These are phyloP conservation scores for Argyresthia albistria DNA, from an alignment of 2,888 invertebrate species.

Conservation along the genomic window DNA sequence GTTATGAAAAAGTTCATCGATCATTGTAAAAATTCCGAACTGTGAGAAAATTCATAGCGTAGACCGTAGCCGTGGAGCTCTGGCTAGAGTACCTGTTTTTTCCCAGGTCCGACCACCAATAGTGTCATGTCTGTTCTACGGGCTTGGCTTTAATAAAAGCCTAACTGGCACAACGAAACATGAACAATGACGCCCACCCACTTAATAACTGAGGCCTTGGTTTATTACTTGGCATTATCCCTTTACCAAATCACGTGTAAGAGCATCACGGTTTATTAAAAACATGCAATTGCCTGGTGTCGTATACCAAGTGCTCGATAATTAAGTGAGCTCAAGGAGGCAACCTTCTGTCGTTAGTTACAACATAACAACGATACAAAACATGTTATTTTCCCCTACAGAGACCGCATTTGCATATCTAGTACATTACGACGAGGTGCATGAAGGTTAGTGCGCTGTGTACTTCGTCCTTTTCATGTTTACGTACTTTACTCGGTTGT, in stretches of 20 bases:
- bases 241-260: slow-evolving; percentile 20
- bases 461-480: not conserved
- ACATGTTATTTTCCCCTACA: slow-evolving; percentile 2
- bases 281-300: slow-evolving; percentile 8
- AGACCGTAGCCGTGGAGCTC: too few species aligned
- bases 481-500: too few species aligned
- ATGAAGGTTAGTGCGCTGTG: not conserved
- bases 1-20: too few species aligned
- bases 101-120: not conserved
- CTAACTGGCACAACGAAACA: not conserved
- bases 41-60: too few species aligned
- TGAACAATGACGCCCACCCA: not conserved
- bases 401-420: not conserved
- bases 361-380: not conserved
- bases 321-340: not conserved
- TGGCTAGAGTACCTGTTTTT: too few species aligned
- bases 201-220: too few species aligned
- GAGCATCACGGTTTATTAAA: slow-evolving; percentile 13
- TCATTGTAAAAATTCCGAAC: too few species aligned
- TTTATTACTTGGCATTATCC: not conserved
- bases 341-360: not conserved
- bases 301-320: not conserved
- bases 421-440: not conserved
- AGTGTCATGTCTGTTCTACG: not conserved
- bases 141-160: not conserved